Percentiles rank a stretch among this genome's conserved stretches.
Conservation (phyloP, 2,113 vertebrate genomes). For the Sminthopsis crassicaudata region DNA sequence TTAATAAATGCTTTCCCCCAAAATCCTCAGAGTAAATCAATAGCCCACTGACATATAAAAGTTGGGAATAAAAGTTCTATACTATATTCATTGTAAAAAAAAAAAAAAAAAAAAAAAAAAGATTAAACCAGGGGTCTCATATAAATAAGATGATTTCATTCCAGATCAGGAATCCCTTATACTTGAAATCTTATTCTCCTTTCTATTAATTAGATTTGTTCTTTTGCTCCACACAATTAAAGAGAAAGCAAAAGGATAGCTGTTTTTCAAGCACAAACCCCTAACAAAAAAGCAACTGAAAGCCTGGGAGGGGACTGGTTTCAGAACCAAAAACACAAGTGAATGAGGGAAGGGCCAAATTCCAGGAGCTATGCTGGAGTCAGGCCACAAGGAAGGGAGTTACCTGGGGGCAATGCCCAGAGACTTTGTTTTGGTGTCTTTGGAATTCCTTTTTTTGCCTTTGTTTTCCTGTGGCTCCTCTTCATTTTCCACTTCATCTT, state of each 20-base stretch:
- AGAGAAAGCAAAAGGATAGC: neutral
- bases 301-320: neutral
- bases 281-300: neutral
- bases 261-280: neutral
- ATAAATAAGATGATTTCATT: constrained; percentile 15
- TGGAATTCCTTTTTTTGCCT: constrained; percentile 76
- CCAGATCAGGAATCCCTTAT: constrained; percentile 12
- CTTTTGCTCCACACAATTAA: constrained; percentile 3
- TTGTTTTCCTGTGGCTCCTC: constrained; percentile 80
- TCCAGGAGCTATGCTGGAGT: neutral
- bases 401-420: constrained; percentile 53
- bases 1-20: neutral
- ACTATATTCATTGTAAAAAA: neutral
- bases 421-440: constrained; percentile 84
- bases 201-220: constrained; percentile 43
- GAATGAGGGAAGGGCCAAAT: neutral
- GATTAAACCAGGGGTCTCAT: neutral
- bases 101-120: neutral
- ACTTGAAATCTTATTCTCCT: constrained; percentile 24
- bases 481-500: constrained; percentile 84
- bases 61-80: constrained; percentile 5
- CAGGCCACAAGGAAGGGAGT: constrained; percentile 14
- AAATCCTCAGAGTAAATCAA: neutral
- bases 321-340: no score
- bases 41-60: constrained; percentile 35